These are phyloP conservation scores for Drosophila setifemur DNA, from an alignment of 1,140 invertebrate species.

Conservation along the genomic window DNA sequence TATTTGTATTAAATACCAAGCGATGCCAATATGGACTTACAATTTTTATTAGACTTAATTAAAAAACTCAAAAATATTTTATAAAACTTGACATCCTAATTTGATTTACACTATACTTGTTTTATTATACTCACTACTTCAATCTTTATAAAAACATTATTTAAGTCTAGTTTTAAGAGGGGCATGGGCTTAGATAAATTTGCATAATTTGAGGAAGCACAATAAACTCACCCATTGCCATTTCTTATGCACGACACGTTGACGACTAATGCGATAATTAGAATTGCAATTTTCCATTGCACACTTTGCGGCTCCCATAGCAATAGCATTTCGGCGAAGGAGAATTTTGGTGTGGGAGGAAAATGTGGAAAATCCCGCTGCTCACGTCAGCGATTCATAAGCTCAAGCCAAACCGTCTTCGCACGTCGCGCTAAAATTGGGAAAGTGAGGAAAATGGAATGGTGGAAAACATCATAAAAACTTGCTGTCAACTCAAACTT, in stretches of 20 bases:
- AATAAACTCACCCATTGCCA: conserved; percentile 58
- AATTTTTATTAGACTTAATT: no score
- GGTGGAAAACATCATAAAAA: conserved; percentile 61
- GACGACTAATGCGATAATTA: conserved; percentile 80
- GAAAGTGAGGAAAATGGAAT: conserved; percentile 15
- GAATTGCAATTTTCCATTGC: conserved; percentile 80
- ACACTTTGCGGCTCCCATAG: conserved; percentile 62
- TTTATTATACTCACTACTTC: no score
- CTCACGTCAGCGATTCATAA: conserved; percentile 72
- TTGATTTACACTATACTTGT: no score
- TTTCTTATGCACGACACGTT: conserved; percentile 81
- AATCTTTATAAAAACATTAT: no score
- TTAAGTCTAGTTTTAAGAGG: background rate
- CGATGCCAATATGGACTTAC: no score
- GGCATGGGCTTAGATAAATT: conserved; percentile 32
- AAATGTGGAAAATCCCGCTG: conserved; percentile 54
- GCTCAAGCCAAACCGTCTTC: conserved; percentile 45
- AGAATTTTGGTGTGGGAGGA: background rate
- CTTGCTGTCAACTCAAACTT: conserved; percentile 71
- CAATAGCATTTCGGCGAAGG: conserved; percentile 51
- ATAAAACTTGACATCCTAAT: no score
- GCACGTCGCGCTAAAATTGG: conserved; percentile 65
- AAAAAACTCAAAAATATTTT: no score
- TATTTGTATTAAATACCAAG: no score
- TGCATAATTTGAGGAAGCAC: conserved; percentile 60